Percentiles rank a stretch among this genome's conserved stretches.
These are phyloP conservation scores for Amiota communis DNA, from an alignment of 2,888 invertebrate genomes.

Conservation along the genomic window DNA sequence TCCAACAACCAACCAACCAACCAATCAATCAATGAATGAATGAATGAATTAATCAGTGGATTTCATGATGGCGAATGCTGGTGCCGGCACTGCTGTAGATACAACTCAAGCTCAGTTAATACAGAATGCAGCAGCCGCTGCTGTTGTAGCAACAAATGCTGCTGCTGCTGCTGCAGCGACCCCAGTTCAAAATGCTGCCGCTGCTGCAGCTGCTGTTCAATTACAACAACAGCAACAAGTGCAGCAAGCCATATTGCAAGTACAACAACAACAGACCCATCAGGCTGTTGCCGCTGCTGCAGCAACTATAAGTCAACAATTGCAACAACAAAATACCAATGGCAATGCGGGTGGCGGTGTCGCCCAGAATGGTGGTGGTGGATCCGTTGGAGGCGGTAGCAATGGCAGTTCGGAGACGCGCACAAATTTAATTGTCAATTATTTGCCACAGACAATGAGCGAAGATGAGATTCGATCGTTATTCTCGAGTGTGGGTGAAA, in stretches of 20 bases:
- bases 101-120: constrained; percentile 63
- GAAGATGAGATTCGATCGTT: constrained; percentile 98
- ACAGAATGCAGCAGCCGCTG: constrained; percentile 64
- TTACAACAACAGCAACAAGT: constrained; percentile 70
- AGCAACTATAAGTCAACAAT: constrained; percentile 64
- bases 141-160: constrained; percentile 66
- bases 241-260: constrained; percentile 71
- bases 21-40: neutral
- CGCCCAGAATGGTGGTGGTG: constrained; percentile 74
- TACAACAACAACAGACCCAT: constrained; percentile 72
- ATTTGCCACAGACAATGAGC: constrained; percentile 99
- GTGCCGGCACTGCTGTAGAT: constrained; percentile 63
- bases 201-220: constrained; percentile 66
- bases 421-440: constrained; percentile 99
- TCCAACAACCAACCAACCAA: constrained; percentile 17
- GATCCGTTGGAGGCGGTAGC: constrained; percentile 57
- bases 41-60: constrained; percentile 57
- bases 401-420: constrained; percentile 91
- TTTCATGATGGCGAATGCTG: constrained; percentile 72
- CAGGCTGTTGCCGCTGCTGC: constrained; percentile 66
- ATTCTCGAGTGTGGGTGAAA: constrained; percentile 98
- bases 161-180: constrained; percentile 58
- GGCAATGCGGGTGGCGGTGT: constrained; percentile 52
- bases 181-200: constrained; percentile 63
- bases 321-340: constrained; percentile 66